Base-by-base conservation (phyloP, 2,113 vertebrate genomes). In the Nestor notabilis region DNA sequence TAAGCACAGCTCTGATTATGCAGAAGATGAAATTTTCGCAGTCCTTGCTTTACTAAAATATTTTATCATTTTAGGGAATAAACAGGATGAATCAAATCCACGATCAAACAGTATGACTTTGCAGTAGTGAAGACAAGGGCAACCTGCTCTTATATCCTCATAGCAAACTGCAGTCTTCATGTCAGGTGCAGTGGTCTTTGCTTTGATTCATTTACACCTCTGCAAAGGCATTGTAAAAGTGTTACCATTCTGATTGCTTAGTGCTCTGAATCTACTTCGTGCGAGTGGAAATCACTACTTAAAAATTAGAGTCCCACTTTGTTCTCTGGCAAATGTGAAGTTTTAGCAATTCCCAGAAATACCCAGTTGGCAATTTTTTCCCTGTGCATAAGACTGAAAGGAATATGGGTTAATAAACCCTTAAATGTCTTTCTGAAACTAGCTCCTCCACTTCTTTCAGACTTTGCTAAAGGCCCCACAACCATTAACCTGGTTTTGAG, bases 41-140 rank as follows among this genome's bases (percentile, higher is more conserved):
- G 66, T 78, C 72, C 80, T 83, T 70, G 33, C 17, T 94, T 89
- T 83, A 60, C 76, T 87, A 58, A 85, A 91, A 72, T 28, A 28
- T 87, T 69, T 74, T 60, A 87, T 91, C 7, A 43, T 91, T 86
- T 91, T 84, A 76, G n/a, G 41, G 37, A 75, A 82, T 90, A 94
- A 94, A 83, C 19, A 56, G 50, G 47, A 87, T 64, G 55, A 94
- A 78, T 89, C 65, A 89, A 92, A 93, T 31, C 55, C 1, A 2
- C 25, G 43, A 85, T 82, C 84, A 86, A 94, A 72, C 0, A 17
- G 77, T 69, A 56, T 96, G 94, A 93, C 89, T 96, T 93, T 93
- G 90, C 63, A 80, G 78, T 8, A 49, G 63, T 6, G 25, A 85
- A 87, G 84, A 29, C 66, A 91, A 96, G 82, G 87, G 28, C 70